Base-by-base conservation (phyloP, 2,797 vertebrate species). In the Spinus pinus region DNA sequence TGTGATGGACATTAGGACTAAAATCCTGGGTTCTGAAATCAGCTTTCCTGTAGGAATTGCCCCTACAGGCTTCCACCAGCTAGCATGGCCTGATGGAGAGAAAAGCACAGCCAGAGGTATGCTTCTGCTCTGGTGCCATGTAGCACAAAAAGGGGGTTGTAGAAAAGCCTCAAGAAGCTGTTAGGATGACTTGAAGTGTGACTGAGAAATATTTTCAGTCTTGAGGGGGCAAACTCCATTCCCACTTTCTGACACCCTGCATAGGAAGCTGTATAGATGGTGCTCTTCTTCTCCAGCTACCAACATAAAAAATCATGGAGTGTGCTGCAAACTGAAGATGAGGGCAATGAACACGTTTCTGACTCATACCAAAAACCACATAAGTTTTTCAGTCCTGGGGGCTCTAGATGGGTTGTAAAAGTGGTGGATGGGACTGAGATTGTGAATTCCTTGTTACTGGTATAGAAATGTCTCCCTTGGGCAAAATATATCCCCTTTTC, bases 81-180 rank as follows among this genome's bases (percentile, higher is more conserved):
- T 99, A 30, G 98, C 98, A 50, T 99, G 99, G 98, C 98, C 98
- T 2, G 98, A 99, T 49, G 99, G 99, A 35, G 99, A 99, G 97
- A 91, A 98, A 96, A 99, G 99, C 92, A 99, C 99, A 35, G 98
- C 99, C 79, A 98, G 98, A 96, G 99, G 99, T 99, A 97, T 9
- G 33, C 30, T 66, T 66, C 56, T 66, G 49, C 17, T 90, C 69
- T 56, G 13, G 35, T 75, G 14, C 16, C 4, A 3, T 12, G 14
- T 19, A 41, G 46, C 64, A 31, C 60, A 14, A 80, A 64, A 77
- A 64, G 27, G 1, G 16, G 2, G 1, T 21, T 42, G 12, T 62
- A 18, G 71, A 24, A 93, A 89, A 82, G 23, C 18, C 10, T 56
- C 22, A 23, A 49, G 39, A 58, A 81, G 22, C 10, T 69, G 6